These are phyloP conservation scores for Elaphurus davidianus DNA, from an alignment of 2,113 vertebrate species.

Conservation along the genomic window DNA sequence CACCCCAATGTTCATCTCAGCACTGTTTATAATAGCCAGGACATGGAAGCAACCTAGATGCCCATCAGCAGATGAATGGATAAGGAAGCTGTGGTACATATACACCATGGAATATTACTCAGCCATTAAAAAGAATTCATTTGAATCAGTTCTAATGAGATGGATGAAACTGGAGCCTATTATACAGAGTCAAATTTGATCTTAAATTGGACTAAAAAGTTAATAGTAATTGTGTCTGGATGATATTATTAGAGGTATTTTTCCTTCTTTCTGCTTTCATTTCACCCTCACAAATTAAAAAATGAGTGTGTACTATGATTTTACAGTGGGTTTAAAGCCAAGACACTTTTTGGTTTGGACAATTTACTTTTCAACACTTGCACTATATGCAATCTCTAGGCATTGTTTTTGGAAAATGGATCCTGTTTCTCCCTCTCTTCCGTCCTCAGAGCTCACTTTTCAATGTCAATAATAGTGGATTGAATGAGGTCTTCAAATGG, in stretches of 20 bases:
- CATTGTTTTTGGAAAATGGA: neutral
- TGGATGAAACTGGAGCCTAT: no score
- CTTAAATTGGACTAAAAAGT: slow-evolving; percentile 13
- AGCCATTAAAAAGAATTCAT: no score
- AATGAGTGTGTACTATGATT: neutral
- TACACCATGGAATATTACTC: no score
- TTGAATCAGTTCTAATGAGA: no score
- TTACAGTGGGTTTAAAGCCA: neutral
- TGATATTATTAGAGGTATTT: neutral
- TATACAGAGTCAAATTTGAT: neutral
- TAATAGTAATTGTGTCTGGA: slow-evolving; percentile 6
- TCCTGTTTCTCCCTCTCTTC: neutral
- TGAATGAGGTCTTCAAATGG: neutral
- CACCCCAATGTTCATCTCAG: no score
- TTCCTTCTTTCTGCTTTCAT: neutral
- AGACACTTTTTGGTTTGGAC: neutral
- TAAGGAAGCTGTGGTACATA: no score
- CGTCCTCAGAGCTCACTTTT: neutral
- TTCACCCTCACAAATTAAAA: neutral
- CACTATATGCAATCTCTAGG: neutral
- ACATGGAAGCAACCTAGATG: no score
- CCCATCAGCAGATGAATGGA: no score
- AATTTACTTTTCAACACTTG: neutral
- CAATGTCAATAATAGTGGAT: neutral
- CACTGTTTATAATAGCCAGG: no score